phyloP scores from a whole-genome alignment of 1,140 invertebrate species.

The Drosophila auraria region DNA sequence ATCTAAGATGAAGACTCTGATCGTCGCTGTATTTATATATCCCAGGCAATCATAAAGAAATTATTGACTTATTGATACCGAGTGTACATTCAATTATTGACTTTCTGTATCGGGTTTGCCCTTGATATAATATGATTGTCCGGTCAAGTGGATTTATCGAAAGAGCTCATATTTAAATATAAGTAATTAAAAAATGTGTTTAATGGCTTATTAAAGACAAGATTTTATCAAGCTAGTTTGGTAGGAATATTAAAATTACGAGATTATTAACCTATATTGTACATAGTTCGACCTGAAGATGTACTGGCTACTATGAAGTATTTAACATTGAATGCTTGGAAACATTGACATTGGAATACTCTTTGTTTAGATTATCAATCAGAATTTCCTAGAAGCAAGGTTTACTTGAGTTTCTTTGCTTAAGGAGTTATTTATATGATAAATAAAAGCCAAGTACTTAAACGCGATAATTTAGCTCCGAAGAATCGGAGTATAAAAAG shows the following conservation, averaged over 20 bases:
- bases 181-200: no score
- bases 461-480: background rate
- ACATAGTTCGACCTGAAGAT: background rate
- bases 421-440: background rate
- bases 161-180: background rate
- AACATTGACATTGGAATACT: background rate
- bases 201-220: background rate
- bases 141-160: constrained; percentile 22
- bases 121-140: constrained; percentile 30
- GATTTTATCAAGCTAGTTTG: no score
- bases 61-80: constrained; percentile 27
- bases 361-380: constrained; percentile 6
- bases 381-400: background rate
- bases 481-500: constrained; percentile 33
- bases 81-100: background rate
- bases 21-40: constrained; percentile 2
- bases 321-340: background rate
- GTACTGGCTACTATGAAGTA: background rate
- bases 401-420: background rate
- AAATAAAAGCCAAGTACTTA: constrained; percentile 10
- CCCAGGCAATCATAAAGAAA: background rate
- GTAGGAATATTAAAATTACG: background rate
- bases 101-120: constrained; percentile 6
- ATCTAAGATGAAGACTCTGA: background rate
- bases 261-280: no score